A percentile compares a stretch with the other conserved stretches of the same genome.
These are phyloP conservation scores for Marmota flaviventris DNA, from an alignment of 2,113 vertebrate genomes.

Conservation along the genomic window DNA sequence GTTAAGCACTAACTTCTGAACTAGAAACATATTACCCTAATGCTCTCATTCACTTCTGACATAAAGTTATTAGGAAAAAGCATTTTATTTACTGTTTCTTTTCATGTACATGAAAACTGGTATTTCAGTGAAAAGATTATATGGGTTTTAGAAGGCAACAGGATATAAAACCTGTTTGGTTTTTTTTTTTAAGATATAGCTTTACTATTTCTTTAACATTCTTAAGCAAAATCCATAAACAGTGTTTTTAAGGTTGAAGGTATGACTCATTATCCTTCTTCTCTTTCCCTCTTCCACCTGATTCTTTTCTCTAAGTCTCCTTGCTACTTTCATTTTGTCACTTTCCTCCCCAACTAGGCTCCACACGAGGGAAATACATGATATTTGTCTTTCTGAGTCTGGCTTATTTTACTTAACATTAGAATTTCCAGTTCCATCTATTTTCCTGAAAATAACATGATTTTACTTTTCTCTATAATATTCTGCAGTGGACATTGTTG, in stretches of 20 bases:
- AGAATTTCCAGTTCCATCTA: not conserved
- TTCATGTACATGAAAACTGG: not conserved
- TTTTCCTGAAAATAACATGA: not conserved
- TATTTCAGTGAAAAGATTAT: not conserved
- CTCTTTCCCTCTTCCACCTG: not conserved
- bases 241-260: not conserved
- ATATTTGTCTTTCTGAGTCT: not conserved
- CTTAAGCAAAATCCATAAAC: not conserved
- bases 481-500: not conserved
- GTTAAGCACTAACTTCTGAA: slow-evolving; percentile 5
- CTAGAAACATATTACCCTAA: not conserved
- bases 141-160: slow-evolving; percentile 25
- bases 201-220: not conserved
- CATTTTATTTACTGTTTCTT: not conserved
- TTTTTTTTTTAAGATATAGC: not conserved
- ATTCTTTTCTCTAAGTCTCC: not conserved
- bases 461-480: not conserved
- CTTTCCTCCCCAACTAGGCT: not conserved
- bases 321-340: not conserved
- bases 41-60: not conserved
- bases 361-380: not conserved
- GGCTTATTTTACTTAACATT: not conserved
- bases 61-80: slow-evolving; percentile 36
- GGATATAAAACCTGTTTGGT: not conserved
- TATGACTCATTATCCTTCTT: not conserved